Evolutionary conservation across 2,797 vertebrate species (phyloP), one percentile per base, ranked within the genome.

Genomic region (Poeciliopsis presidionis): DNA sequence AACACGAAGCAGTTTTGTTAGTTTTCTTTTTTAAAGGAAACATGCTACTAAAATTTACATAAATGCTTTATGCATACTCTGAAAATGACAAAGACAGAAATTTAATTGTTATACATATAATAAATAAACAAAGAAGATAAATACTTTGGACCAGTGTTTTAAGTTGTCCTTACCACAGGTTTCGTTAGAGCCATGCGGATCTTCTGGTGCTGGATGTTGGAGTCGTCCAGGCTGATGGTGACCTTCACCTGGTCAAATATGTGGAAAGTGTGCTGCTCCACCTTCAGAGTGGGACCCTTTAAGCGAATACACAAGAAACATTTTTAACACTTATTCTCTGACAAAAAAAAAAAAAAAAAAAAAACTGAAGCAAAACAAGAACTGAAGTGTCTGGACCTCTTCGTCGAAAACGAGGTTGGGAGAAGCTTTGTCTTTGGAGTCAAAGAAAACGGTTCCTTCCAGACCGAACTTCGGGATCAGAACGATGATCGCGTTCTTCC

Each of bases 161-260:
- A 12, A 12, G 72, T 22, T 14, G 65, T 83, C 28, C 92, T 87
- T 95, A 99, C 98, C 97, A 97, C 95, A 0, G 98, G 98, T 53
- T 99, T 96, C 7, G 96, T 94, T 72, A 99, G 91, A 6, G 95
- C 90, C 98, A 99, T 99, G 77, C 97, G 94, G 89, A 99, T 99
- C 95, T 98, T 99, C 95, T 99, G 98, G 88, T 99, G 98, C 75
- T 99, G 98, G 88, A 99, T 94, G 79, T 99, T 99, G 73, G 98
- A 98, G 76, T 96, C 95, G 59, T 99, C 98, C 75, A 99, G 93
- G 83, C 92, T 96, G 88, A 99, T 93, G 81, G 96, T 98, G 81
- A 99, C 98, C 91, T 96, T 98, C 89, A 99, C 97, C 89, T 93
- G 96, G 93, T 99, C 98, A 93, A 99, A 99, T 51, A 98, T 86